Percentiles rank a stretch among this genome's conserved stretches.
Evolutionary conservation across 2,113 vertebrate genomes (phyloP).

Genomic region (Hemicordylus capensis): DNA sequence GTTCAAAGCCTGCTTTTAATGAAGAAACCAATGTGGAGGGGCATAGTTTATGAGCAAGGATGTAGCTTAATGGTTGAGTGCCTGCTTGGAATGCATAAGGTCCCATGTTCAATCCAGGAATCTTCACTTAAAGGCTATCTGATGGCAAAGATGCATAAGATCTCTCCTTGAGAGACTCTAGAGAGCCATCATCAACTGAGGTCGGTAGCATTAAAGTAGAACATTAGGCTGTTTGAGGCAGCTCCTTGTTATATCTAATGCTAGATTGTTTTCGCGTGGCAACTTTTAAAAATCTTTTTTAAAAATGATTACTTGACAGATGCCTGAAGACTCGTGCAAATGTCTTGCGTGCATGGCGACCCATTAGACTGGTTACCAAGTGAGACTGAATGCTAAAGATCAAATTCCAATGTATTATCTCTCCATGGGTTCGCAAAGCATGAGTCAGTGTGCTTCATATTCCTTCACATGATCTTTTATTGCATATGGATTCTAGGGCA

Average conservation of each 20-base stretch:
- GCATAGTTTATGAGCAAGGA: background rate
- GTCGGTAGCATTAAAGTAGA: background rate
- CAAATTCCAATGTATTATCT: background rate
- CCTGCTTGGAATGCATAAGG: background rate
- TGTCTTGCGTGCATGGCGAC: background rate
- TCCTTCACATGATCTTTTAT: background rate
- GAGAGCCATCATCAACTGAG: background rate
- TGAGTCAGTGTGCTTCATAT: background rate
- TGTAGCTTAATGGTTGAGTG: background rate
- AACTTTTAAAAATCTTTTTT: background rate
- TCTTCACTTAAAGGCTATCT: background rate
- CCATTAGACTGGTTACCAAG: background rate
- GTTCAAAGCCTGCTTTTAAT: background rate
- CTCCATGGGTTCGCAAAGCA: background rate
- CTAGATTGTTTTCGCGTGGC: background rate
- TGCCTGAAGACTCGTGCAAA: background rate
- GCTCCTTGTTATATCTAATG: background rate
- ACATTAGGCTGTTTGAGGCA: background rate
- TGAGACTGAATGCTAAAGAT: background rate
- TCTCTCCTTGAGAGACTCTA: background rate
- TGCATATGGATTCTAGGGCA: background rate
- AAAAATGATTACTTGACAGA: background rate
- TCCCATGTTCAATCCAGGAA: background rate
- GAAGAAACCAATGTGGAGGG: background rate
- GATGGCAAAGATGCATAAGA: background rate